A percentile compares a stretch with the other conserved stretches of the same genome.
These are phyloP conservation scores for Anagrus nilaparvatae DNA, from an alignment of 1,140 invertebrate species.

Conservation along the genomic window DNA sequence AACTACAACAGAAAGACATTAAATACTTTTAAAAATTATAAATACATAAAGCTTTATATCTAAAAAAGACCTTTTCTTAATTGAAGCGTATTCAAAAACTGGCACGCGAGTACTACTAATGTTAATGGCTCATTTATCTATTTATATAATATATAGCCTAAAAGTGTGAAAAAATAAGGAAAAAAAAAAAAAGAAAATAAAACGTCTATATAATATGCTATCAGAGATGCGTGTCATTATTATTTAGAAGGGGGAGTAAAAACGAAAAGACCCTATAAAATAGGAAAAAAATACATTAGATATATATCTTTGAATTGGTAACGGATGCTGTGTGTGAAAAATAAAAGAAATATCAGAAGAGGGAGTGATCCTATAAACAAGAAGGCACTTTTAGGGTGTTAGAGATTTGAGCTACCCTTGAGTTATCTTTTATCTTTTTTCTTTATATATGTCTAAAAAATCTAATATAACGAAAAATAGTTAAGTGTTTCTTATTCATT, in stretches of 20 bases:
- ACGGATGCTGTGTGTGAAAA: conserved; percentile 41
- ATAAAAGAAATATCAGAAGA: too few species aligned
- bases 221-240: conserved; percentile 32
- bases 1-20: too few species aligned
- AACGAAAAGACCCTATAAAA: conserved; percentile 19
- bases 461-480: too few species aligned
- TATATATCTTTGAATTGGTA: conserved; percentile 31
- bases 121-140: conserved; percentile 41
- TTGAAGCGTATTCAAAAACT: too few species aligned
- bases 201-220: too few species aligned
- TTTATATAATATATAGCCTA: conserved; percentile 38
- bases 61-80: too few species aligned
- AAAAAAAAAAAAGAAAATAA: too few species aligned
- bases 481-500: too few species aligned
- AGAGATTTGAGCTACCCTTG: conserved; percentile 41
- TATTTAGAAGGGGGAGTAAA: conserved; percentile 23
- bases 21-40: too few species aligned
- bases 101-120: conserved; percentile 28
- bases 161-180: too few species aligned
- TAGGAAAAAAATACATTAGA: conserved; percentile 22
- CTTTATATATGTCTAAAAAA: conserved; percentile 11
- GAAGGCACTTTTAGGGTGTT: conserved; percentile 41
- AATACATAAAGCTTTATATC: too few species aligned
- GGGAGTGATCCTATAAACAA: conserved; percentile 35
- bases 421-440: conserved; percentile 25